phyloP scores from a whole-genome alignment of 2,797 vertebrate genomes.

The Trematomus bernacchii region DNA sequence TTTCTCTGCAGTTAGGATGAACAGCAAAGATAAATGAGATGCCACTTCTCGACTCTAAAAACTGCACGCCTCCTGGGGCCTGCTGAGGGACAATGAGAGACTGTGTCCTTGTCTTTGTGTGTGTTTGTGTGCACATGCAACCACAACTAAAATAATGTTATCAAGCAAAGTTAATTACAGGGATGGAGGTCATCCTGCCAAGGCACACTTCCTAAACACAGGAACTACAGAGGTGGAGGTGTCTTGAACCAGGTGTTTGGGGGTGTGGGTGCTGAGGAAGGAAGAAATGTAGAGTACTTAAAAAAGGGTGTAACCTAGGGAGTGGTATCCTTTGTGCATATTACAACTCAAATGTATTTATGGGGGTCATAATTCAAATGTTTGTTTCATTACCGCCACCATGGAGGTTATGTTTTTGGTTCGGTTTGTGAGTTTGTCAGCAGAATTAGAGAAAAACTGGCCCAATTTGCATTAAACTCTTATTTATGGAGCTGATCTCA shows the following conservation, averaged over 20 bases:
- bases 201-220: conserved; percentile 34
- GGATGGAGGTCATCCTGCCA: conserved; percentile 46
- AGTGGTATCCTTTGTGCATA: background rate
- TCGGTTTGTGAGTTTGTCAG: no score
- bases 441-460: no score
- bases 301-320: background rate
- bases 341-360: background rate
- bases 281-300: conserved; percentile 7
- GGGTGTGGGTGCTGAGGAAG: conserved; percentile 23
- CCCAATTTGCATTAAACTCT: no score
- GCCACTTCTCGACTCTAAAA: conserved; percentile 39
- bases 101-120: conserved; percentile 34
- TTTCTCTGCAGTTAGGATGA: conserved; percentile 25
- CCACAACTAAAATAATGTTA: conserved; percentile 54
- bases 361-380: background rate
- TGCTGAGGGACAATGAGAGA: conserved; percentile 26
- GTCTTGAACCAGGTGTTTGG: conserved; percentile 19
- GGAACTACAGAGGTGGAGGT: conserved; percentile 17
- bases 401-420: no score
- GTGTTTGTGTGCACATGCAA: conserved; percentile 2
- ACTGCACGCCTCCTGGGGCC: conserved; percentile 28
- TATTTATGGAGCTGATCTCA: no score
- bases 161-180: conserved; percentile 64
- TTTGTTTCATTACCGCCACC: background rate
- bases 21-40: conserved; percentile 59